A percentile compares a stretch with the other conserved stretches of the same genome.
Conservation (phyloP, 2,113 vertebrate species). For the Paratilapia polleni region DNA sequence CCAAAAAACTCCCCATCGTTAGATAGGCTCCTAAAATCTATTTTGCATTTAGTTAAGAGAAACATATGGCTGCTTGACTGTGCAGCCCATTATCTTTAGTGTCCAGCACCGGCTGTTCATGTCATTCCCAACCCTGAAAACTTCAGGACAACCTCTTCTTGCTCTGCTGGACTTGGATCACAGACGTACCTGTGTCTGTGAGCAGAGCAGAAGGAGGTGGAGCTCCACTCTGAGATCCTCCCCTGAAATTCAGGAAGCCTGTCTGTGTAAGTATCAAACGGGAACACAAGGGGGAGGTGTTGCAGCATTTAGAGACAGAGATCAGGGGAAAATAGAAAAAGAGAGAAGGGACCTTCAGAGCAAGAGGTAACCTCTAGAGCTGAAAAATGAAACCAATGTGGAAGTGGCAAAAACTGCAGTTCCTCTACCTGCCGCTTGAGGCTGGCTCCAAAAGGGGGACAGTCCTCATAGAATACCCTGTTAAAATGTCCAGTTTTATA, state of each 20-base stretch:
- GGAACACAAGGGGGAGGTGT: slow-evolving; percentile 52
- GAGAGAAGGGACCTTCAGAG: not conserved
- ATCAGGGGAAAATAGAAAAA: rapidly evolving
- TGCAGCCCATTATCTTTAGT: slow-evolving; percentile 16
- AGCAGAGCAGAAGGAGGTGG: slow-evolving; percentile 20
- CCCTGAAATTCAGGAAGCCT: not conserved
- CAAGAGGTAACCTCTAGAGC: not conserved
- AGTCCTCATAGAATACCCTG: not conserved
- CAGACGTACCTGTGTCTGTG: slow-evolving; percentile 54
- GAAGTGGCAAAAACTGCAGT: not conserved
- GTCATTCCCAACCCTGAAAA: slow-evolving; percentile 20
- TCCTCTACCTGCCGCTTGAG: not conserved
- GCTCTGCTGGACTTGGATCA: slow-evolving; percentile 35
- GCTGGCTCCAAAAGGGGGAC: not conserved
- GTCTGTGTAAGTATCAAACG: not conserved
- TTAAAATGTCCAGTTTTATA: not conserved
- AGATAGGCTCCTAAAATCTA: not conserved
- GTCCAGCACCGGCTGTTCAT: not conserved
- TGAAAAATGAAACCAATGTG: not conserved
- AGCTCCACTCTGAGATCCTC: slow-evolving; percentile 52
- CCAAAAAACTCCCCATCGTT: slow-evolving; percentile 63
- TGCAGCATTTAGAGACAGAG: not conserved
- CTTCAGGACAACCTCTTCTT: slow-evolving; percentile 1
- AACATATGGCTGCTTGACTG: slow-evolving; percentile 46
- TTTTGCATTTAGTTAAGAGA: slow-evolving; percentile 27